Conservation (phyloP, 2,888 invertebrate genomes). For the Lissonota sp. region DNA sequence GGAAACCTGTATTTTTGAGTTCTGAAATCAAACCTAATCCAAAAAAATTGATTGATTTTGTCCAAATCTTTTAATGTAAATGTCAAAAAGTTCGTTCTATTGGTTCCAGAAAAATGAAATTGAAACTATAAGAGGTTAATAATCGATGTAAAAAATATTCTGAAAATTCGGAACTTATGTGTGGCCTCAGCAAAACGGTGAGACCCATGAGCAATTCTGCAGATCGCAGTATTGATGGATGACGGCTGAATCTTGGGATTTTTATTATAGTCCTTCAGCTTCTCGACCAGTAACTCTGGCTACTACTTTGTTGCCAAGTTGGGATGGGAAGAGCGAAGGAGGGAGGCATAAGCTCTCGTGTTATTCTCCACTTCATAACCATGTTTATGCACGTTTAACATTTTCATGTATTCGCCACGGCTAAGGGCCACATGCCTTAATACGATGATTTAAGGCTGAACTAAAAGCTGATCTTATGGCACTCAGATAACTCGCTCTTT, state of each 20-base stretch:
- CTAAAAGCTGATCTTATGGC: constrained; percentile 53
- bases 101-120: too few relatives aligned
- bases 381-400: constrained; percentile 66
- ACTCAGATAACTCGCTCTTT: constrained; percentile 16
- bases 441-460: constrained; percentile 76
- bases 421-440: constrained; percentile 72
- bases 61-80: too few relatives aligned
- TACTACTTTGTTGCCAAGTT: too few relatives aligned
- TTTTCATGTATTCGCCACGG: constrained; percentile 74
- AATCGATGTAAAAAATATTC: neutral
- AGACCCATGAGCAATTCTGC: constrained; percentile 58
- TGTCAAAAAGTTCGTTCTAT: too few relatives aligned
- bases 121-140: too few relatives aligned
- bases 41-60: too few relatives aligned
- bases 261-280: constrained; percentile 66
- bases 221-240: constrained; percentile 72
- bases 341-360: constrained; percentile 63
- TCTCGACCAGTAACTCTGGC: constrained; percentile 19
- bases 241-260: constrained; percentile 75
- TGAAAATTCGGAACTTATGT: constrained; percentile 70
- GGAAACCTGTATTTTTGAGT: too few relatives aligned
- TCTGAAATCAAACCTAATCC: too few relatives aligned
- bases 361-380: constrained; percentile 62
- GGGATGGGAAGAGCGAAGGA: constrained; percentile 5
- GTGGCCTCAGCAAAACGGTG: too few relatives aligned